These are phyloP conservation scores for Napeogenes sylphis DNA, from an alignment of 2,888 invertebrate species.

Conservation along the genomic window DNA sequence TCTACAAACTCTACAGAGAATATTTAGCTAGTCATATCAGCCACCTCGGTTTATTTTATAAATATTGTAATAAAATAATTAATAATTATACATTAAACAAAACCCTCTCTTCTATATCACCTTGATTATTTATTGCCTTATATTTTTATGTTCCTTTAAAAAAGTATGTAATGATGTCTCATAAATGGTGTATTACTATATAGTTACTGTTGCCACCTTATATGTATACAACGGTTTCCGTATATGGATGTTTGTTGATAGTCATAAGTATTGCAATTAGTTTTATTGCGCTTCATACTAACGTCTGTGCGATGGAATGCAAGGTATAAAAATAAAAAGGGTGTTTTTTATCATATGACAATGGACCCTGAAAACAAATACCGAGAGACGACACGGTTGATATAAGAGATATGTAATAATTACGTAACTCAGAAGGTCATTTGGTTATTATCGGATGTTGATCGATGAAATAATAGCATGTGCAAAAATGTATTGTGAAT, in stretches of 20 bases:
- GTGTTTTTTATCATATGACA: conserved; percentile 27
- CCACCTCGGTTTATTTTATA: too few relatives aligned
- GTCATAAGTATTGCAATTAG: conserved; percentile 10
- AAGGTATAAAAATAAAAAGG: conserved; percentile 22
- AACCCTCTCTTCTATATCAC: too few relatives aligned
- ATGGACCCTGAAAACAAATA: conserved; percentile 25
- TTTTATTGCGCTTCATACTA: conserved; percentile 10
- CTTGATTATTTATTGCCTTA: background rate
- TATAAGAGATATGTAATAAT: conserved; percentile 24
- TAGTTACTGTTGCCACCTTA: conserved; percentile 11
- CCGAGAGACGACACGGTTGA: conserved; percentile 21
- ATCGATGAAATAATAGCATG: conserved; percentile 13
- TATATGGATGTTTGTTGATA: conserved; percentile 8
- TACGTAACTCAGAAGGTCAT: conserved; percentile 16
- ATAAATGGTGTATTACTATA: background rate
- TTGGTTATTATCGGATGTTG: conserved; percentile 18
- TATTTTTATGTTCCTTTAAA: too few relatives aligned
- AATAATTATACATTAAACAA: too few relatives aligned
- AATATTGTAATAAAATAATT: too few relatives aligned
- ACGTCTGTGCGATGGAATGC: conserved; percentile 10
- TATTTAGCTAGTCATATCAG: background rate
- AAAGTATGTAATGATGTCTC: background rate
- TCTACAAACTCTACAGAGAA: background rate
- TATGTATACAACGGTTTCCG: background rate
- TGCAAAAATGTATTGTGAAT: conserved; percentile 6